Percentiles rank a stretch among this genome's conserved stretches.
phyloP scores from a whole-genome alignment of 2,113 vertebrate genomes.

The Myxocyprinus asiaticus region DNA sequence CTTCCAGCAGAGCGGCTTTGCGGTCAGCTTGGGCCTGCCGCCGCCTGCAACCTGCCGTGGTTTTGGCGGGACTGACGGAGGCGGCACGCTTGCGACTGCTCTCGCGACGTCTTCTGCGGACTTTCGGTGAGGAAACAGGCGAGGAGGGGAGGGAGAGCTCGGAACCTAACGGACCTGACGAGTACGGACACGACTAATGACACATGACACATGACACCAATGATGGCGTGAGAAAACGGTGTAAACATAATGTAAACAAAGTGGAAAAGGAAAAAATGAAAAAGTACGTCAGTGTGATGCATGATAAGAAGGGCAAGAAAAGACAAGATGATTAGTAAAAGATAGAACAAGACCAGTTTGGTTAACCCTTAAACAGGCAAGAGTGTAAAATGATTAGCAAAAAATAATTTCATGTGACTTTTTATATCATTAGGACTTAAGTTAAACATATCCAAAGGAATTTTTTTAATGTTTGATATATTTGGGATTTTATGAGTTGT shows the following conservation, averaged over 20 bases:
- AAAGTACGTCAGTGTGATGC: constrained; percentile 69
- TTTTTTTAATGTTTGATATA: too few relatives aligned
- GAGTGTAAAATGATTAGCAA: neutral
- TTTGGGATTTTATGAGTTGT: too few relatives aligned
- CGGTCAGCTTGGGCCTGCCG: constrained; percentile 75
- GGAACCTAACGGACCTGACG: constrained; percentile 74
- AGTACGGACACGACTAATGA: constrained; percentile 76
- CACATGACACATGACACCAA: constrained; percentile 61
- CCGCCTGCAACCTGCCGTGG: constrained; percentile 58
- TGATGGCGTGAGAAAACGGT: constrained; percentile 3
- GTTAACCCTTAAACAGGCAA: constrained; percentile 50
- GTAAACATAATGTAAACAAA: constrained; percentile 17
- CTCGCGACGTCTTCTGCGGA: constrained; percentile 88
- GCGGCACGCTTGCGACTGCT: constrained; percentile 68
- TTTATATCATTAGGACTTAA: too few relatives aligned
- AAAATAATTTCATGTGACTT: too few relatives aligned
- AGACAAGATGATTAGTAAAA: constrained; percentile 92
- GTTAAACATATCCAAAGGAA: too few relatives aligned
- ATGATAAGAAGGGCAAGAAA: constrained; percentile 82
- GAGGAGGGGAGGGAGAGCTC: constrained; percentile 78
- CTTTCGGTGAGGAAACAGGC: constrained; percentile 77
- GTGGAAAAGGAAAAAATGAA: constrained; percentile 41
- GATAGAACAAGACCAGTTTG: constrained; percentile 52
- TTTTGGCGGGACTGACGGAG: constrained; percentile 69
- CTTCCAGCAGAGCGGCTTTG: constrained; percentile 76